Conservation (phyloP, 2,113 vertebrate genomes). For the Forbesichthys agassizii region DNA sequence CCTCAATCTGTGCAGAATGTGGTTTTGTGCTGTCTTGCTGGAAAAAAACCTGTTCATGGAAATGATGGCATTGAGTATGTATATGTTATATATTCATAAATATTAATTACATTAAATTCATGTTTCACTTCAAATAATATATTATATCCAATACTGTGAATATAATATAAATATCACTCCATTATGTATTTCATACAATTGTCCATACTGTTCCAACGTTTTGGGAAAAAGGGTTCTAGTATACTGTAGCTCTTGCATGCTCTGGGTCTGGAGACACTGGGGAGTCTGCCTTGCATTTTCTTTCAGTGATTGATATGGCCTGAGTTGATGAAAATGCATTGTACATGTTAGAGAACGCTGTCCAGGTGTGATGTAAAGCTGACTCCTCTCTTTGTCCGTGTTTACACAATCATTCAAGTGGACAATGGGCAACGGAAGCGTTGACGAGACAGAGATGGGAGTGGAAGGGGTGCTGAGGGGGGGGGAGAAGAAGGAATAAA, state of each 20-base stretch:
- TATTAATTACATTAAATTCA: too few species aligned
- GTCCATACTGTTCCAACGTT: too few species aligned
- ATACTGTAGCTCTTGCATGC: background rate
- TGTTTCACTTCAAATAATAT: too few species aligned
- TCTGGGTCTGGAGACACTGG: background rate
- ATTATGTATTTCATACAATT: too few species aligned
- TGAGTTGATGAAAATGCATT: slow-evolving; percentile 42
- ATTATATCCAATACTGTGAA: too few species aligned
- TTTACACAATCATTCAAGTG: slow-evolving; percentile 31
- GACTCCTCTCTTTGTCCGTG: background rate
- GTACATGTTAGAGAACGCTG: slow-evolving; percentile 36
- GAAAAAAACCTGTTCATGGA: too few species aligned
- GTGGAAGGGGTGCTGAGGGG: background rate
- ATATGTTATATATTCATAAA: too few species aligned
- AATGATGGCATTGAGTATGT: too few species aligned
- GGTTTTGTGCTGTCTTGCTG: too few species aligned
- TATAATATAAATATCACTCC: too few species aligned
- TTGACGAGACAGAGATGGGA: background rate
- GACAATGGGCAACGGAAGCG: slow-evolving; percentile 4
- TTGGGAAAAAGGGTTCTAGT: slow-evolving; percentile 3
- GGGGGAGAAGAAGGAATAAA: slow-evolving; percentile 3
- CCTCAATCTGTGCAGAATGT: too few species aligned
- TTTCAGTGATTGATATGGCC: slow-evolving; percentile 49
- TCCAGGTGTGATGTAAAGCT: background rate
- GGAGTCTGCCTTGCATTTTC: slow-evolving; percentile 39